Percentiles rank a stretch among this genome's conserved stretches.
Conservation (phyloP, 2,797 vertebrate genomes). For the Acanthopagrus latus region DNA sequence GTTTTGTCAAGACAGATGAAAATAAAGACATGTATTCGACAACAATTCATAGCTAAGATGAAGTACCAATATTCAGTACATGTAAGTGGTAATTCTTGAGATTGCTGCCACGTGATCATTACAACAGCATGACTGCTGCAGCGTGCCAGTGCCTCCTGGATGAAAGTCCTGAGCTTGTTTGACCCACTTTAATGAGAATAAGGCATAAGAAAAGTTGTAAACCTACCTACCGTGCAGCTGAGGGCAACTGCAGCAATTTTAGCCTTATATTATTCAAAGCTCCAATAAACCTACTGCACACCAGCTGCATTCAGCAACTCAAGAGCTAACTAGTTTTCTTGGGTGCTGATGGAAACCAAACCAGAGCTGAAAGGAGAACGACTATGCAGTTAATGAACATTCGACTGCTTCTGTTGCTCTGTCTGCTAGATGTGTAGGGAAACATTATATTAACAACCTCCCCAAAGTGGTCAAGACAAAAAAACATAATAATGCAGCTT, state of each 20-base stretch:
- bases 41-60: neutral
- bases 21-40: neutral
- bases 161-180: no score
- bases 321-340: neutral
- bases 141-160: no score
- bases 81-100: neutral
- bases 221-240: no score
- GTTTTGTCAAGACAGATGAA: neutral
- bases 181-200: no score
- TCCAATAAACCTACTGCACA: neutral
- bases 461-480: neutral
- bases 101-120: neutral
- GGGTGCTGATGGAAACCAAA: neutral
- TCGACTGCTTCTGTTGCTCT: neutral
- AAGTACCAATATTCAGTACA: neutral
- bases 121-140: no score
- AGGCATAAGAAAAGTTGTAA: no score
- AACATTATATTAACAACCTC: neutral
- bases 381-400: neutral
- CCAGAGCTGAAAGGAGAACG: neutral
- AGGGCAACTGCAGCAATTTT: no score
- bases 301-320: neutral
- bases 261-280: no score
- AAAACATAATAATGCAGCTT: neutral
- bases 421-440: neutral